Percentiles rank a stretch among this genome's conserved stretches.
These are phyloP conservation scores for Camelus bactrianus DNA, from an alignment of 2,113 vertebrate species.

Conservation along the genomic window DNA sequence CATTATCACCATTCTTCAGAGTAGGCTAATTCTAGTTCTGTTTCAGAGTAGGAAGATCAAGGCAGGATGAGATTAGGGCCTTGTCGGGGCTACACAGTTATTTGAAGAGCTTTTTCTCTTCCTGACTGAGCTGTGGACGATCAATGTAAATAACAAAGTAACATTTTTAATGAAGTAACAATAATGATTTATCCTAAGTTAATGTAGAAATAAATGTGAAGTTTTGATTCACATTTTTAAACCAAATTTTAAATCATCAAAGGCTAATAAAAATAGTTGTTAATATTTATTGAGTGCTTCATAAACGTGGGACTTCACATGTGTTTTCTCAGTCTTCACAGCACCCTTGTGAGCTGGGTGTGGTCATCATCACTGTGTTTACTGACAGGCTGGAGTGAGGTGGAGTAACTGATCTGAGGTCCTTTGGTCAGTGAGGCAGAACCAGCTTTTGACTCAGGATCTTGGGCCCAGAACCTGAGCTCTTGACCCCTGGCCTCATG, in stretches of 20 bases:
- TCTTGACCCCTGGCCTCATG: background rate
- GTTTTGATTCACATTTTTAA: background rate
- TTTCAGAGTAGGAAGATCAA: background rate
- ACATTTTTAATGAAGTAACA: background rate
- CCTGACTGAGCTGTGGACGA: background rate
- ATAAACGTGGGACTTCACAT: background rate
- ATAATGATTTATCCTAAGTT: background rate
- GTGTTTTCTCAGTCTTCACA: background rate
- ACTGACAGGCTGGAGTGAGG: background rate
- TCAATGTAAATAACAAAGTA: constrained; percentile 1
- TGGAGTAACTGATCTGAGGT: background rate
- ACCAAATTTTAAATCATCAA: constrained; percentile 4
- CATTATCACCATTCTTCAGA: background rate
- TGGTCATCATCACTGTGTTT: background rate
- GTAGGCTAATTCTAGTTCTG: background rate
- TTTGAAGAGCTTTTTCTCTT: background rate
- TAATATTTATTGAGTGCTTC: background rate
- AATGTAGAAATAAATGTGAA: background rate
- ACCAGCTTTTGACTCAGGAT: background rate
- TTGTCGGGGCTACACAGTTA: background rate
- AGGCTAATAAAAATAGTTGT: background rate
- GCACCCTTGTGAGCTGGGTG: background rate
- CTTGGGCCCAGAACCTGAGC: background rate
- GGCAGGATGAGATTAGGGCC: background rate
- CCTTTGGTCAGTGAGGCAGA: background rate